phyloP scores from a whole-genome alignment of 2,797 vertebrate genomes.

The Helicolenus hilgendorfi region DNA sequence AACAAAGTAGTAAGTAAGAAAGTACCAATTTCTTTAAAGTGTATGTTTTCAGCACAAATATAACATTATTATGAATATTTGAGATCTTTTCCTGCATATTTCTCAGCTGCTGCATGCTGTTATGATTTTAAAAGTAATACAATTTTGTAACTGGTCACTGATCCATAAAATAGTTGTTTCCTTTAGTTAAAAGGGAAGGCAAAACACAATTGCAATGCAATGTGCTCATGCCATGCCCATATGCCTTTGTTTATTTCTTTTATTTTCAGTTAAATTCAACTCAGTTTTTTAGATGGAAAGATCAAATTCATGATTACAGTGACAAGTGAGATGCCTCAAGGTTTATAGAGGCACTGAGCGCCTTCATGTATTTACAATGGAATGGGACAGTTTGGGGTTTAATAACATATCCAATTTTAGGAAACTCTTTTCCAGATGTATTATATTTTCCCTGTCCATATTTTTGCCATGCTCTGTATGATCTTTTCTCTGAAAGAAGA shows the following conservation, averaged over 20 bases:
- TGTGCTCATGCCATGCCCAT: neutral
- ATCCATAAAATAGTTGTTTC: neutral
- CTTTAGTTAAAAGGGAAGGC: neutral
- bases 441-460: neutral
- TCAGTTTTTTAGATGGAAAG: neutral
- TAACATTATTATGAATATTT: constrained; percentile 10
- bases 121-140: neutral
- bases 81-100: neutral
- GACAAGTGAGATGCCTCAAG: neutral
- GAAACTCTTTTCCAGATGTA: neutral
- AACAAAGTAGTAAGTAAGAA: neutral
- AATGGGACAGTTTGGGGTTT: neutral
- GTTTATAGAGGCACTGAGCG: neutral
- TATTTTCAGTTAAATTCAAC: neutral
- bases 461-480: neutral
- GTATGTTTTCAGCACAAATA: neutral
- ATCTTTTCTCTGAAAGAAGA: neutral
- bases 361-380: neutral
- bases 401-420: neutral
- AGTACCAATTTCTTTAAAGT: neutral
- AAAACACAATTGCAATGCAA: neutral
- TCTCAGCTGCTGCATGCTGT: neutral
- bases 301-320: neutral
- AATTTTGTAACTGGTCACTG: neutral
- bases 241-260: neutral